phyloP scores from a whole-genome alignment of 2,888 invertebrate species.

The Temnothorax rugatulus region DNA sequence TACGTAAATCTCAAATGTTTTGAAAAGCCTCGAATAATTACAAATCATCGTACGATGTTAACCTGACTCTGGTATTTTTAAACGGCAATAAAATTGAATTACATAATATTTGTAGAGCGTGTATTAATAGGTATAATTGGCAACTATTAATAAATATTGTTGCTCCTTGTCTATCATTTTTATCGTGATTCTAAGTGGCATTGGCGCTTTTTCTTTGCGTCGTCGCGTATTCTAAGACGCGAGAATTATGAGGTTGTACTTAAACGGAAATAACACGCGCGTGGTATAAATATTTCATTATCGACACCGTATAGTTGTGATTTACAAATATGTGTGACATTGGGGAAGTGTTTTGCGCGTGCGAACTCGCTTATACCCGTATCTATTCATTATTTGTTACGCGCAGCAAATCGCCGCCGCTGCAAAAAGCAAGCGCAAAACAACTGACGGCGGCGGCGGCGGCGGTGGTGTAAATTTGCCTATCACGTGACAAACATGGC shows the following conservation, averaged over 20 bases:
- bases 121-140: background rate
- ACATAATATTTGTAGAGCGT: background rate
- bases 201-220: background rate
- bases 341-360: background rate
- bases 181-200: background rate
- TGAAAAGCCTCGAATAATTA: background rate
- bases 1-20: background rate
- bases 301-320: background rate
- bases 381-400: conserved; percentile 24
- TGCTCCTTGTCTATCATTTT: conserved; percentile 18
- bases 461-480: background rate
- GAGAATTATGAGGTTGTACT: background rate
- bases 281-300: conserved; percentile 43
- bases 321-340: conserved; percentile 22
- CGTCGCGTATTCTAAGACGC: background rate
- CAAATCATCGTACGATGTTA: background rate
- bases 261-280: conserved; percentile 16
- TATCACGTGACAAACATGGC: conserved; percentile 19
- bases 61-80: background rate
- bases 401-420: background rate
- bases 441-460: background rate
- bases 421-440: conserved; percentile 13
- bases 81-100: background rate
- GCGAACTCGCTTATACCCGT: background rate
- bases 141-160: background rate